Evolutionary conservation across 1,140 invertebrate genomes (phyloP).

Genomic region (Himalopsyche phryganea): DNA sequence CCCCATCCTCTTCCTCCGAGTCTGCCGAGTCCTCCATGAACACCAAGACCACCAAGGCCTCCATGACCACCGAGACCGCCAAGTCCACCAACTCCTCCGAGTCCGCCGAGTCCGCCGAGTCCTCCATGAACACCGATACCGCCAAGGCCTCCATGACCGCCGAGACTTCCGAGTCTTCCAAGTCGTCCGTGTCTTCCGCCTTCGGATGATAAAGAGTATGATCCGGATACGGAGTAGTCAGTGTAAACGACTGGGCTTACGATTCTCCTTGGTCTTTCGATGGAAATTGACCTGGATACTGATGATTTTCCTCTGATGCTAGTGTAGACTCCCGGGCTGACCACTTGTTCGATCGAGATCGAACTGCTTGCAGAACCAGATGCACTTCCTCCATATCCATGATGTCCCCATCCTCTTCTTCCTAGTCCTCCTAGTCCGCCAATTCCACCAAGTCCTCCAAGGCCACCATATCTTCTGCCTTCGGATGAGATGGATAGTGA

Average conservation of each 20-base stretch:
- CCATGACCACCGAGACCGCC: background rate
- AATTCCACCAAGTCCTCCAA: background rate
- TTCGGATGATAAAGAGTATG: background rate
- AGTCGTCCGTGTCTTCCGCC: background rate
- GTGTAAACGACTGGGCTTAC: background rate
- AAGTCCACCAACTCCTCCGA: background rate
- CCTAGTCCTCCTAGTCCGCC: background rate
- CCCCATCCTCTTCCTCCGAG: background rate
- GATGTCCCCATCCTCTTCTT: background rate
- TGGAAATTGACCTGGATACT: background rate
- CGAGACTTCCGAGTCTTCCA: background rate
- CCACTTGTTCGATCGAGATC: background rate
- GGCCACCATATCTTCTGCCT: background rate
- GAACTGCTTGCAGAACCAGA: too few relatives aligned
- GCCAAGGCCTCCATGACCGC: background rate
- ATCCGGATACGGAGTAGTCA: background rate
- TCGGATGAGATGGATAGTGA: too few relatives aligned
- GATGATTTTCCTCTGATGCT: background rate
- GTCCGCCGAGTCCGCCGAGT: background rate
- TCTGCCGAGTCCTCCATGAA: conserved; percentile 2
- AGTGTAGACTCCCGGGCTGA: background rate
- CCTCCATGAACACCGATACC: conserved; percentile 2
- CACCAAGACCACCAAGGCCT: background rate
- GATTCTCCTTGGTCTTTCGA: background rate
- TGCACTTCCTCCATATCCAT: too few relatives aligned